phyloP scores from a whole-genome alignment of 37 sponge, comb jelly and placozoan genomes.

The Sycon ciliatum region DNA sequence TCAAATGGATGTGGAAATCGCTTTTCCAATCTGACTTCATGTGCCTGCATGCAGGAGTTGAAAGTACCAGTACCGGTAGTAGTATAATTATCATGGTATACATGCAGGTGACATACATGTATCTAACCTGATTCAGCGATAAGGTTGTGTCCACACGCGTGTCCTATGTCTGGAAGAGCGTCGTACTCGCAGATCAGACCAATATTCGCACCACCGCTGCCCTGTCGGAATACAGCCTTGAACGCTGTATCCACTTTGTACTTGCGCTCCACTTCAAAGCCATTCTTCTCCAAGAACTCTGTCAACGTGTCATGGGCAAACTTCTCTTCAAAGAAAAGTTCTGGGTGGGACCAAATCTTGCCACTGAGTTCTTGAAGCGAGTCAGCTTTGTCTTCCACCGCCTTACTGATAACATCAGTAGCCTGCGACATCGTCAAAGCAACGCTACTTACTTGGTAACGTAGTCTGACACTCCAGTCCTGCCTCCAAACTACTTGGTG shows the following conservation, averaged over 20 bases:
- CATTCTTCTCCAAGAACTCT: constrained; percentile 43
- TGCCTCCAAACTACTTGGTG: too few species aligned
- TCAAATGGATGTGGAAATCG: too few species aligned
- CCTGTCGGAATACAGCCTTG: constrained; percentile 38
- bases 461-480: too few species aligned
- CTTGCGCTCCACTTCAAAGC: constrained; percentile 44
- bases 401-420: too few species aligned
- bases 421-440: too few species aligned
- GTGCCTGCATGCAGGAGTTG: too few species aligned
- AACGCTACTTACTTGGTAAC: too few species aligned
- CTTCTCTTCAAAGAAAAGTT: constrained; percentile 42
- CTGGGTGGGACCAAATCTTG: constrained; percentile 44
- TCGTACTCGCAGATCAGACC: constrained; percentile 82
- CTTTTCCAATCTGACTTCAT: too few species aligned
- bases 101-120: too few species aligned
- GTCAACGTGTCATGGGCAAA: constrained; percentile 40
- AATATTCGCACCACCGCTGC: constrained; percentile 47
- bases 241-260: constrained; percentile 59
- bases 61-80: too few species aligned
- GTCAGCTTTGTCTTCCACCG: constrained; percentile 10
- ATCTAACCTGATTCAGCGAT: constrained; percentile 69
- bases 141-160: constrained; percentile 92
- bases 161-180: constrained; percentile 87
- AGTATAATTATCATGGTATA: too few species aligned
- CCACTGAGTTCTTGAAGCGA: constrained; percentile 11